These are phyloP conservation scores for Ophthalmolycus amberensis DNA, from an alignment of 2,113 vertebrate genomes.

Conservation along the genomic window DNA sequence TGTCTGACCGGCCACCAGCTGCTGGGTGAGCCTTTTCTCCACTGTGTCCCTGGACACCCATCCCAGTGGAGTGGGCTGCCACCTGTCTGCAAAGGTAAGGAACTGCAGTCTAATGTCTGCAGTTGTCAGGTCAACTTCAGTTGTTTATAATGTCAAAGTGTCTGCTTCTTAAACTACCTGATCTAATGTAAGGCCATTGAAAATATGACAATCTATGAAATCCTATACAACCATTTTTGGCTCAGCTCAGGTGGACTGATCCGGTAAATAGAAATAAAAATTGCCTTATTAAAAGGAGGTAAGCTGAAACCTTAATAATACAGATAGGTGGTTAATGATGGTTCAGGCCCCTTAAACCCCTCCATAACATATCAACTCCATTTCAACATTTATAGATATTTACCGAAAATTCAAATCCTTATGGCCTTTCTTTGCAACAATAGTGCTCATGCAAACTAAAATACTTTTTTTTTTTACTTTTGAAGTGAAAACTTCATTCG, in stretches of 20 bases:
- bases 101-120: constrained; percentile 32
- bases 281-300: background rate
- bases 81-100: constrained; percentile 89
- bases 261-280: background rate
- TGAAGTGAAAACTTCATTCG: background rate
- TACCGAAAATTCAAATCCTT: background rate
- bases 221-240: background rate
- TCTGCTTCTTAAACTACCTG: background rate
- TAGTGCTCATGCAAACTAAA: background rate
- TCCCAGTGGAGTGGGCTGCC: constrained; percentile 92
- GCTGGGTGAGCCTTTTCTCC: constrained; percentile 89
- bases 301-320: background rate
- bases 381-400: background rate
- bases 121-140: background rate
- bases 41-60: constrained; percentile 91
- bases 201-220: background rate
- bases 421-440: background rate
- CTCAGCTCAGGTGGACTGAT: background rate
- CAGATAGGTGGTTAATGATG: background rate
- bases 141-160: background rate
- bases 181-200: background rate
- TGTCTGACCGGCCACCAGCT: constrained; percentile 87
- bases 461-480: background rate
- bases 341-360: background rate
- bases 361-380: background rate